Evolutionary conservation across 2,888 invertebrate species (phyloP).

Genomic region (Athetis lepigone): DNA sequence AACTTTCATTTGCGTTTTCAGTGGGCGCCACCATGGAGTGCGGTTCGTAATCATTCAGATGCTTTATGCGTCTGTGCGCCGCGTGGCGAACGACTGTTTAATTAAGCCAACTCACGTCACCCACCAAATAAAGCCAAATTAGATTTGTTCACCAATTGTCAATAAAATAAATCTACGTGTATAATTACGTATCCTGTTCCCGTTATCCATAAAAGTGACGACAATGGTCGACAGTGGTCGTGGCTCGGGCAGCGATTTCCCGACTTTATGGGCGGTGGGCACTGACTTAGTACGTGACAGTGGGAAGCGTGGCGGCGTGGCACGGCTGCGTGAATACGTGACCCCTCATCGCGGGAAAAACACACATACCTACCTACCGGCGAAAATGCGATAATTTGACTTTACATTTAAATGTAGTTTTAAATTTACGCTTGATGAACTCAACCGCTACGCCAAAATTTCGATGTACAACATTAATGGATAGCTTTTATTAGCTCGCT

Average conservation of each 20-base stretch:
- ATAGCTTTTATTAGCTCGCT: constrained; percentile 46
- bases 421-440: constrained; percentile 34
- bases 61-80: constrained; percentile 26
- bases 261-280: constrained; percentile 69
- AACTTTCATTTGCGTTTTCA: constrained; percentile 18
- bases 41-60: constrained; percentile 25
- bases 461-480: constrained; percentile 22
- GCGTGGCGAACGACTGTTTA: constrained; percentile 32
- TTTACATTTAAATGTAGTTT: constrained; percentile 32
- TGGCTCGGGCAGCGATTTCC: constrained; percentile 71
- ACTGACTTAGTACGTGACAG: constrained; percentile 69
- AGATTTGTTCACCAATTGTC: constrained; percentile 66
- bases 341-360: constrained; percentile 55
- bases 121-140: constrained; percentile 62
- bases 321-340: constrained; percentile 63
- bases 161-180: constrained; percentile 69
- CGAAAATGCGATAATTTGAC: constrained; percentile 43
- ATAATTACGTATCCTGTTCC: constrained; percentile 75
- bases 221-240: constrained; percentile 68
- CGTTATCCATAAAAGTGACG: constrained; percentile 73
- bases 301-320: constrained; percentile 48
- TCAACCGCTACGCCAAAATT: constrained; percentile 19
- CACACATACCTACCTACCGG: constrained; percentile 42
- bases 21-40: constrained; percentile 3
- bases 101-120: constrained; percentile 58